These are phyloP conservation scores for Nomada goodeniana DNA, from an alignment of 2,888 invertebrate genomes.

Conservation along the genomic window DNA sequence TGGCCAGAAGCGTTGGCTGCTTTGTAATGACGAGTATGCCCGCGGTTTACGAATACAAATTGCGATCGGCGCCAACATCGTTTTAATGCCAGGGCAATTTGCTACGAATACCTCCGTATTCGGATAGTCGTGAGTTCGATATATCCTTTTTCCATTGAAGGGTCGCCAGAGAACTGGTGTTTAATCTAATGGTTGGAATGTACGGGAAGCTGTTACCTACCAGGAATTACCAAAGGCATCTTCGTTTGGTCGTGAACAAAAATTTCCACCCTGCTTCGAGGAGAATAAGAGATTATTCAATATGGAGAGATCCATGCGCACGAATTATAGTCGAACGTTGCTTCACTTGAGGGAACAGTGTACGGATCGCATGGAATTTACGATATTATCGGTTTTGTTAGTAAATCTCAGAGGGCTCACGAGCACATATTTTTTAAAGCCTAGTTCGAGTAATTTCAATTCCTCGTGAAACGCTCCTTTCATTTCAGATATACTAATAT, in stretches of 20 bases:
- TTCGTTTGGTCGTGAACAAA: neutral
- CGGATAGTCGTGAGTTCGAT: neutral
- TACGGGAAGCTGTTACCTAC: conserved; percentile 39
- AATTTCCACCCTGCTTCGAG: neutral
- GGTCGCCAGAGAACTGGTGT: conserved; percentile 13
- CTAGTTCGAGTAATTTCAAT: no score
- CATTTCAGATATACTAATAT: no score
- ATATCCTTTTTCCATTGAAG: neutral
- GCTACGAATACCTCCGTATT: conserved; percentile 20
- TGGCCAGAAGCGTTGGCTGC: neutral
- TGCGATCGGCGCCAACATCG: conserved; percentile 36
- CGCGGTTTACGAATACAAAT: conserved; percentile 45
- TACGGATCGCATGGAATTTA: no score
- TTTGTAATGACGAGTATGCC: conserved; percentile 29
- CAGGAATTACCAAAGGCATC: neutral
- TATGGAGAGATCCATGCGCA: neutral
- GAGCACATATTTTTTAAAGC: no score
- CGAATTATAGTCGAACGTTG: conserved; percentile 1
- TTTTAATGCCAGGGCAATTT: conserved; percentile 42
- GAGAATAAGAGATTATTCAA: conserved; percentile 10
- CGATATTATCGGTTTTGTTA: no score
- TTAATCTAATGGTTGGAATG: conserved; percentile 45
- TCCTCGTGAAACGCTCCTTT: no score
- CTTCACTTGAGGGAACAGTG: neutral
- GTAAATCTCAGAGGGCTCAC: no score